These are phyloP conservation scores for Drosophila meridiana DNA, from an alignment of 2,888 invertebrate genomes.

Conservation along the genomic window DNA sequence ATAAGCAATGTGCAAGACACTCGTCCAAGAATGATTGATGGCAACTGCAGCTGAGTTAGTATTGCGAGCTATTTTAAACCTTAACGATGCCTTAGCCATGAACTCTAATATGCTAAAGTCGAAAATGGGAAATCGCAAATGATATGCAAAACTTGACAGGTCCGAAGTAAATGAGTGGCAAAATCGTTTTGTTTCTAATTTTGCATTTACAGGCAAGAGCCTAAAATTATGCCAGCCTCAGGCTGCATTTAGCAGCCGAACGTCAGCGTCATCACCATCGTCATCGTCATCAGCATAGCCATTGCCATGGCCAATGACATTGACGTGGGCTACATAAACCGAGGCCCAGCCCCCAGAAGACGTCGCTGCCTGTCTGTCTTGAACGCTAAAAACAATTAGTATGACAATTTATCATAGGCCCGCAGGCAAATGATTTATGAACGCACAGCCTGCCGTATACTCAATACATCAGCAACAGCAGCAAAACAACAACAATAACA, in stretches of 20 bases:
- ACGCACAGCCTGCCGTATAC: conserved; percentile 41
- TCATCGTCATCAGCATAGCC: background rate
- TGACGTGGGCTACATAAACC: conserved; percentile 18
- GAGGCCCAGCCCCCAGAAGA: conserved; percentile 18
- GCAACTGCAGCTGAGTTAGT: conserved; percentile 7
- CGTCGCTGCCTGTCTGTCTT: conserved; percentile 47
- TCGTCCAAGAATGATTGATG: conserved; percentile 62
- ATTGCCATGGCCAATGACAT: conserved; percentile 2
- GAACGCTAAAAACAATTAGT: conserved; percentile 81
- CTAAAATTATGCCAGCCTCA: conserved; percentile 46
- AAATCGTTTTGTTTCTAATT: conserved; percentile 51
- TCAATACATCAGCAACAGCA: conserved; percentile 34
- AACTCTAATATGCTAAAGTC: conserved; percentile 7
- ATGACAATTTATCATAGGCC: conserved; percentile 82
- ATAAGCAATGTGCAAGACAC: conserved; percentile 24
- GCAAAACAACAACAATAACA: conserved; percentile 27
- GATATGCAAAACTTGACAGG: conserved; percentile 63
- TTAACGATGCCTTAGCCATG: background rate
- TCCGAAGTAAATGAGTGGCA: conserved; percentile 55
- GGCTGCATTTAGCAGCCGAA: conserved; percentile 42
- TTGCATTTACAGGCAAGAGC: conserved; percentile 43
- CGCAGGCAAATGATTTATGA: conserved; percentile 76
- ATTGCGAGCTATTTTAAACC: background rate
- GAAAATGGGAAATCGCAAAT: conserved; percentile 34
- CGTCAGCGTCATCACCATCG: conserved; percentile 31